Conservation (phyloP, 2,888 invertebrate species). For the Muschampia plurimacula region DNA sequence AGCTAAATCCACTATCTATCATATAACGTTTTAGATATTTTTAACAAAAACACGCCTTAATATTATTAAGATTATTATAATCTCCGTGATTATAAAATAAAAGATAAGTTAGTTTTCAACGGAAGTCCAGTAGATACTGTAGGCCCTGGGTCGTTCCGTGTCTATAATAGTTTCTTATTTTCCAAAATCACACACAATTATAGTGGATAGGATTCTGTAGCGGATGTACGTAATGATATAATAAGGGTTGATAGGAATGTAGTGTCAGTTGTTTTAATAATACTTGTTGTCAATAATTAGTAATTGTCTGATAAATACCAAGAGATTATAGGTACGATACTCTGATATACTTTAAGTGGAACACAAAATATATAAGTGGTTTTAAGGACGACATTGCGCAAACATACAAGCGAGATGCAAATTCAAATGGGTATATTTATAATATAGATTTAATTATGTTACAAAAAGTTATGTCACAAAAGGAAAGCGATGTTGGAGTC, state of each 20-base stretch:
- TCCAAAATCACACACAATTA: conserved; percentile 47
- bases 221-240: conserved; percentile 51
- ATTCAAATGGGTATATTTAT: conserved; percentile 11
- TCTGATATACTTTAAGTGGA: neutral
- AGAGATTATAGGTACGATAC: conserved; percentile 10
- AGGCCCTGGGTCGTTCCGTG: conserved; percentile 31
- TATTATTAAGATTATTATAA: conserved; percentile 1
- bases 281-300: conserved; percentile 29
- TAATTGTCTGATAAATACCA: conserved; percentile 27
- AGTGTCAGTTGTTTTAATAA: conserved; percentile 35
- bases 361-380: neutral
- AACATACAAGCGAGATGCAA: conserved; percentile 16
- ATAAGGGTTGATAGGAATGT: conserved; percentile 46
- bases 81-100: conserved; percentile 1
- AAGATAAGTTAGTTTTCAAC: conserved; percentile 3
- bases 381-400: conserved; percentile 10
- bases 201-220: conserved; percentile 38
- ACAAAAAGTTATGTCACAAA: conserved; percentile 38
- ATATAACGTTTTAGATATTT: neutral
- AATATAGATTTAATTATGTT: conserved; percentile 24
- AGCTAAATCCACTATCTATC: neutral
- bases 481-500: conserved; percentile 49
- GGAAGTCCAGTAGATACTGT: conserved; percentile 15
- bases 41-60: conserved; percentile 1
- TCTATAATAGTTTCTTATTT: conserved; percentile 46